Evolutionary conservation across 2,797 vertebrate genomes (phyloP), one percentile per base, ranked within the genome.

Genomic region (Crenuchus spilurus): DNA sequence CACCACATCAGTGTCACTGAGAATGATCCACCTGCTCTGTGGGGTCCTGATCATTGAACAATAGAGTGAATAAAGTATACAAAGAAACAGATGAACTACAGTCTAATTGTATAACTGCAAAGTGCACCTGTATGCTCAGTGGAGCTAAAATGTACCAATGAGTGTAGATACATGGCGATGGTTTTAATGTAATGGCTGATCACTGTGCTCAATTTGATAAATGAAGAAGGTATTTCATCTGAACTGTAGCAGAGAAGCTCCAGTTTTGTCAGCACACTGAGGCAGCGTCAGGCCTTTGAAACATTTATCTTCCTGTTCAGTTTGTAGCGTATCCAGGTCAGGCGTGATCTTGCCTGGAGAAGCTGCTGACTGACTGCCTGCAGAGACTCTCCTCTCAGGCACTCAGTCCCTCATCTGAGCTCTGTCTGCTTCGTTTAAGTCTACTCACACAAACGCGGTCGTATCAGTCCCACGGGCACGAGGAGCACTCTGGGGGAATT

Each of bases 401-500:
- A 52, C 41, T 72, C 70, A 75, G 65, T 52, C 77, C 39, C 48
- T 60, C 78, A 80, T 80, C 73, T 69, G 52, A 30, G 57, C 41
- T 77, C n/a, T 37, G 78, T 76, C 73, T 20, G 13, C 55, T 68
- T 44, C 48, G 39, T 49, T 64, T 35, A 30, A 13, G 65, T 69
- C 72, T 57, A 11, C n/a, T 24, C 42, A 7, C 31, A 22, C 30
- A 61, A 61, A 24, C 39, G n/a, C 39, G 35, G 42, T 37, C 16
- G 6, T 8, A 16, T 33, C 16, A 18, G 37, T 67, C 41, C 44
- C n/a, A 10, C 26, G 31, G 66, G 52, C 74, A 78, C 69, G 67
- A 70, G 74, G 51, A 60, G 70, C 74, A 60, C 60, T 57, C 55
- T 60, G 57, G 70, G 76, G 71, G n/a, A n/a, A 78, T 82, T 76